These are phyloP conservation scores for Coleophora flavipennella DNA, from an alignment of 2,888 invertebrate species.

Conservation along the genomic window DNA sequence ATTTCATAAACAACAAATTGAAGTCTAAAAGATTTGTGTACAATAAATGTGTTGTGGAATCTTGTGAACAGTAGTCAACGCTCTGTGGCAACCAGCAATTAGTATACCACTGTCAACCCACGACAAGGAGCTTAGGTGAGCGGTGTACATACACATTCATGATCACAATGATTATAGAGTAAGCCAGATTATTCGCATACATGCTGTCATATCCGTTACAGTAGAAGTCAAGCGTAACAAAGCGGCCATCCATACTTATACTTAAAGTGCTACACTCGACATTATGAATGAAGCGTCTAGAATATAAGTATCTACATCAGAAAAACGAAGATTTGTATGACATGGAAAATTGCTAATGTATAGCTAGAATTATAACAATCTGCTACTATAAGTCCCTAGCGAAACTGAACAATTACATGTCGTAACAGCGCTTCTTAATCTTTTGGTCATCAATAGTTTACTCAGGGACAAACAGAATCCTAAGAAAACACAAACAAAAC, in stretches of 20 bases:
- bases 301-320: no score
- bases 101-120: no score
- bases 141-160: slow-evolving; percentile 5
- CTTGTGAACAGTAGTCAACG: slow-evolving; percentile 6
- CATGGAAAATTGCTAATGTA: no score
- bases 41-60: slow-evolving; percentile 7
- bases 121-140: background rate
- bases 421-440: slow-evolving; percentile 16
- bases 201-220: slow-evolving; percentile 38
- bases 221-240: slow-evolving; percentile 28
- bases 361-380: no score
- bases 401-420: slow-evolving; percentile 18
- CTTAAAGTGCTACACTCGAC: background rate
- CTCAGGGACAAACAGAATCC: slow-evolving; percentile 23
- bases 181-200: slow-evolving; percentile 16
- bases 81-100: background rate
- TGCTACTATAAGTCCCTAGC: slow-evolving; percentile 11
- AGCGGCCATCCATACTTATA: slow-evolving; percentile 23
- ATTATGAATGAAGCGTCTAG: background rate
- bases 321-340: no score
- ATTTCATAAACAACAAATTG: background rate
- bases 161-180: slow-evolving; percentile 4
- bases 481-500: slow-evolving; percentile 28
- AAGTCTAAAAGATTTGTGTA: slow-evolving; percentile 8
- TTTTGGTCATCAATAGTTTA: slow-evolving; percentile 14